Evolutionary conservation across 1,140 invertebrate species (phyloP).

Genomic region (Melipona quadrifasciata): DNA sequence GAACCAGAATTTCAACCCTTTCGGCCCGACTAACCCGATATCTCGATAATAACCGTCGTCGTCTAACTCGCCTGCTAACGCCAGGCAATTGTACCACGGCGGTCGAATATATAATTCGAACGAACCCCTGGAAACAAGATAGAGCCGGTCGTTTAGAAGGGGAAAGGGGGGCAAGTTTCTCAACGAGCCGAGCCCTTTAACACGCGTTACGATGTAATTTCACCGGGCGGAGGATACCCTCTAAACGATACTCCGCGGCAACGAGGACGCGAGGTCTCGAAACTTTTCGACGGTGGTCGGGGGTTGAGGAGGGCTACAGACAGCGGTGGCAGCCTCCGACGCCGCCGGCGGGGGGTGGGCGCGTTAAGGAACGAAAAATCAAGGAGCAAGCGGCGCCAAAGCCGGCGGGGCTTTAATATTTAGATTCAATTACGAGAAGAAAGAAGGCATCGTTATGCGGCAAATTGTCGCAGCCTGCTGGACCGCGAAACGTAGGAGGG

Average conservation of each 20-base stretch:
- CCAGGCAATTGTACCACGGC: not conserved
- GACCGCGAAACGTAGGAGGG: conserved; percentile 29
- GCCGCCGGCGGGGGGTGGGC: not conserved
- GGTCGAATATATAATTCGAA: conserved; percentile 19
- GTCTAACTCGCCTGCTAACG: not conserved
- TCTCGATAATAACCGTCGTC: not conserved
- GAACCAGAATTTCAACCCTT: too few species aligned
- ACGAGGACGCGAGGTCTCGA: conserved; percentile 71
- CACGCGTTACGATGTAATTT: conserved; percentile 72
- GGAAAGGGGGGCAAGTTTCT: conserved; percentile 41
- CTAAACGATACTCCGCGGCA: conserved; percentile 72
- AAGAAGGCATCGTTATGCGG: conserved; percentile 75
- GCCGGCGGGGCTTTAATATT: conserved; percentile 75
- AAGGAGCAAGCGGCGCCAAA: conserved; percentile 71
- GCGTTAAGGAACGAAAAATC: conserved; percentile 66
- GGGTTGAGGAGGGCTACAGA: conserved; percentile 20
- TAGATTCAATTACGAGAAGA: conserved; percentile 79
- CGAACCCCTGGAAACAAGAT: not conserved
- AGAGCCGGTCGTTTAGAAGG: conserved; percentile 35
- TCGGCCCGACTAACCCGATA: not conserved
- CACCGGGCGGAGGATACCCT: conserved; percentile 47
- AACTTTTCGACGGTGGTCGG: conserved; percentile 70
- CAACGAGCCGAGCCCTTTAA: conserved; percentile 66
- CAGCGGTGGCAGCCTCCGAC: not conserved
- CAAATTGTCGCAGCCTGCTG: conserved; percentile 72